Evolutionary conservation across 2,888 invertebrate genomes (phyloP).

Genomic region (Clanis bilineata): DNA sequence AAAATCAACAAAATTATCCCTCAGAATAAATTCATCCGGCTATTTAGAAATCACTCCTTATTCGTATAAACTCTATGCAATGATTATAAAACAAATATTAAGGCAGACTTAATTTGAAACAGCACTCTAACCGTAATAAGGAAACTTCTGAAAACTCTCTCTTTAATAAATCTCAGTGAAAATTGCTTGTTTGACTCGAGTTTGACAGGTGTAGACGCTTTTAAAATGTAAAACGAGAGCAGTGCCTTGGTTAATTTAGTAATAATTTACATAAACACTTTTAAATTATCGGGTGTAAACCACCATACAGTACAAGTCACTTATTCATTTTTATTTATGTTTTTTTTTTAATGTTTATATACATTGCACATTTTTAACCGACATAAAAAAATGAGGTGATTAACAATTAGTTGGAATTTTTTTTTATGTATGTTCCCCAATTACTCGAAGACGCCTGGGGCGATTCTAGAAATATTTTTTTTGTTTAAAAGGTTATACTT

Average conservation of each 20-base stretch:
- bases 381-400: too few relatives aligned
- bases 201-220: conserved; percentile 1
- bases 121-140: not conserved
- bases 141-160: not conserved
- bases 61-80: not conserved
- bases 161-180: not conserved
- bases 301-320: not conserved
- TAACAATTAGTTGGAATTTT: too few relatives aligned
- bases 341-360: not conserved
- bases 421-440: too few relatives aligned
- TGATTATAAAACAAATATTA: not conserved
- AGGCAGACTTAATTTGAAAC: not conserved
- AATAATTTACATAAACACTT: conserved; percentile 8
- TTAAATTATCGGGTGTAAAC: not conserved
- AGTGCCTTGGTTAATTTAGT: not conserved
- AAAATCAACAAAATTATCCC: too few relatives aligned
- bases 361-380: too few relatives aligned
- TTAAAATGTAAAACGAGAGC: not conserved
- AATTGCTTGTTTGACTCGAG: not conserved
- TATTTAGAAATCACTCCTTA: too few relatives aligned
- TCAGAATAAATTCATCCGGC: too few relatives aligned
- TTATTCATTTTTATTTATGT: not conserved
- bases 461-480: too few relatives aligned
- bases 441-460: too few relatives aligned
- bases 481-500: too few relatives aligned